Evolutionary conservation across 2,888 invertebrate genomes (phyloP), one percentile per base, ranked within the genome.

Genomic region (Bombylius discolor): DNA sequence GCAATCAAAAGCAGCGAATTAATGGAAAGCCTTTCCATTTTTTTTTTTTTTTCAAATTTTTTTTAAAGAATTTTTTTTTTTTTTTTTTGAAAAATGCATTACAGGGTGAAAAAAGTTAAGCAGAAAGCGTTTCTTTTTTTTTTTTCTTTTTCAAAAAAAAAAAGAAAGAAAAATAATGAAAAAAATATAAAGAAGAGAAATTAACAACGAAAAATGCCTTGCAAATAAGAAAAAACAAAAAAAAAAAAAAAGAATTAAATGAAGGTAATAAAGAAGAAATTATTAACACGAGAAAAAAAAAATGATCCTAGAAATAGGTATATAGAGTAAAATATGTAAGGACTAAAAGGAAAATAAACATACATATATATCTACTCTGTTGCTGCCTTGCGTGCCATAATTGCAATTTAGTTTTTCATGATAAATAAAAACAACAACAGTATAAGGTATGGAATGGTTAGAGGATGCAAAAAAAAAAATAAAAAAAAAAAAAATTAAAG

Each of bases 231-330:
- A 36, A n/a, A 54, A 55, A 49, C n/a, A 32, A 50, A n/a, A 46
- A 31, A 50, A 11, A 42, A 42, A 42, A 42, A 1, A 11, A 11
- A 5, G 39, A 42, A 42, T 42, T 23, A 55, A 55, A 51, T 55
- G 46, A 50, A 46, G 46, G 55, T 51, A 55, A 55, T 55, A 55
- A 55, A 55, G 46, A 55, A 55, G 55, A 55, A 55, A 55, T 51
- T 55, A 55, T 50, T 55, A 55, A 55, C 55, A 55, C 47, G 36
- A 55, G 45, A 55, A 50, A 55, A 55, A 31, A 46, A 50, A 46
- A 50, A 47, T 4, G 11, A 42, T 23, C 23, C 23, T 23, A 23
- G 23, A 23, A 23, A 23, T 23, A 23, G n/a, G n/a, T n/a, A 39
- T 8, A 39, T 39, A 39, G 9, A 39, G 4, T 42, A 42, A 11